Conservation (phyloP, 92 coral and sea anemone genomes). For the Meandrina meandrites region DNA sequence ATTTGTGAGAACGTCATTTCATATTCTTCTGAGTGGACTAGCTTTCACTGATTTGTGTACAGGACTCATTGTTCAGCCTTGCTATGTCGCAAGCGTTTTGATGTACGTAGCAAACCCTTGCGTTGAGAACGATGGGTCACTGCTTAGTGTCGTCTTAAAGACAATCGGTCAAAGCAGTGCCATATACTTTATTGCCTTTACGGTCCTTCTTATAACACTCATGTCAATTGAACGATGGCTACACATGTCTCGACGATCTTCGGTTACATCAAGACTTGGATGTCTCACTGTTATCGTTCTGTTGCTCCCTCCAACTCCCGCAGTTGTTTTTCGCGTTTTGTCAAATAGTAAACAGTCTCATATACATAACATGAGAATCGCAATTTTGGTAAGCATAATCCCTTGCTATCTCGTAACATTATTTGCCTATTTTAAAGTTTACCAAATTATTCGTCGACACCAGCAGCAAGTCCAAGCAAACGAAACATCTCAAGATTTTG, state of each 20-base stretch:
- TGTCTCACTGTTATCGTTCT: neutral
- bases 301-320: neutral
- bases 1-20: neutral
- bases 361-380: no score
- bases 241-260: slow-evolving; percentile 20
- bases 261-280: neutral
- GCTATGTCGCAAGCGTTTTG: no score
- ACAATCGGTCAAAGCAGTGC: neutral
- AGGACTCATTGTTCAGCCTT: neutral
- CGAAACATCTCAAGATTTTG: neutral
- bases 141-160: no score
- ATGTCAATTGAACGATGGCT: slow-evolving; percentile 33
- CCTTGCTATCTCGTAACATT: neutral
- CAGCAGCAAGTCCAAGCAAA: neutral
- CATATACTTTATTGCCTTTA: neutral
- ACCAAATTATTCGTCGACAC: slow-evolving; percentile 1
- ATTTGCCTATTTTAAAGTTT: neutral
- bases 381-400: neutral
- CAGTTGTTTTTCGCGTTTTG: neutral
- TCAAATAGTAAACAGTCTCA: no score
- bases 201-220: neutral
- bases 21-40: neutral
- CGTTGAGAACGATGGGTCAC: no score
- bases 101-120: no score
- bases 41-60: neutral